Percentiles rank a stretch among this genome's conserved stretches.
phyloP scores from a whole-genome alignment of 2,888 invertebrate species.

The Noctua fimbriata region DNA sequence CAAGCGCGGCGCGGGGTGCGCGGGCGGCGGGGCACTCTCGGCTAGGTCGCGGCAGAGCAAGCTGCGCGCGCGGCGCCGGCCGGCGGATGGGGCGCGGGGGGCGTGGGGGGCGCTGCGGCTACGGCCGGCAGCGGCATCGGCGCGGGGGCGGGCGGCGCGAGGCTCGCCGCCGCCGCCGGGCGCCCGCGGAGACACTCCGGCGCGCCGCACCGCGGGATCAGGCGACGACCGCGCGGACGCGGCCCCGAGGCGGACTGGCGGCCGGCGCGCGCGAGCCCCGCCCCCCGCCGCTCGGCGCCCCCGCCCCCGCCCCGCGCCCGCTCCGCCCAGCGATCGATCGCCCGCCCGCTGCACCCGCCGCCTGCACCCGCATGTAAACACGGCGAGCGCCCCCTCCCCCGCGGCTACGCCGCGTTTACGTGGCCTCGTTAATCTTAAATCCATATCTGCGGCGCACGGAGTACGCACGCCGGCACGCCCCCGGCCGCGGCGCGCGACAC shows the following conservation, averaged over 20 bases:
- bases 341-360: slow-evolving; percentile 91
- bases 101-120: slow-evolving; percentile 78
- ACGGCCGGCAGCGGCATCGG: slow-evolving; percentile 85
- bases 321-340: slow-evolving; percentile 86
- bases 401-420: slow-evolving; percentile 76
- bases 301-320: slow-evolving; percentile 73
- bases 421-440: slow-evolving; percentile 88
- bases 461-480: slow-evolving; percentile 76
- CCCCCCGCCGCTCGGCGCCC: slow-evolving; percentile 74
- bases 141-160: slow-evolving; percentile 89
- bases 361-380: slow-evolving; percentile 85
- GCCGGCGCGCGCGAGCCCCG: slow-evolving; percentile 78
- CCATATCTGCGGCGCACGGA: slow-evolving; percentile 84
- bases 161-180: slow-evolving; percentile 89
- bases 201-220: slow-evolving; percentile 85
- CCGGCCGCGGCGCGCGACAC: slow-evolving; percentile 64
- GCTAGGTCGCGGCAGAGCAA: slow-evolving; percentile 77
- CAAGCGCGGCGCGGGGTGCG: slow-evolving; percentile 91
- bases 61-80: slow-evolving; percentile 84
- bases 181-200: slow-evolving; percentile 88
- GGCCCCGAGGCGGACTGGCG: slow-evolving; percentile 88
- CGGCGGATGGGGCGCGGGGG: slow-evolving; percentile 82
- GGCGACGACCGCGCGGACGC: slow-evolving; percentile 89
- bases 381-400: slow-evolving; percentile 92
- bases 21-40: slow-evolving; percentile 85